Evolutionary conservation across 2,797 vertebrate genomes (phyloP), one percentile per base, ranked within the genome.

Genomic region (Brotula barbata): DNA sequence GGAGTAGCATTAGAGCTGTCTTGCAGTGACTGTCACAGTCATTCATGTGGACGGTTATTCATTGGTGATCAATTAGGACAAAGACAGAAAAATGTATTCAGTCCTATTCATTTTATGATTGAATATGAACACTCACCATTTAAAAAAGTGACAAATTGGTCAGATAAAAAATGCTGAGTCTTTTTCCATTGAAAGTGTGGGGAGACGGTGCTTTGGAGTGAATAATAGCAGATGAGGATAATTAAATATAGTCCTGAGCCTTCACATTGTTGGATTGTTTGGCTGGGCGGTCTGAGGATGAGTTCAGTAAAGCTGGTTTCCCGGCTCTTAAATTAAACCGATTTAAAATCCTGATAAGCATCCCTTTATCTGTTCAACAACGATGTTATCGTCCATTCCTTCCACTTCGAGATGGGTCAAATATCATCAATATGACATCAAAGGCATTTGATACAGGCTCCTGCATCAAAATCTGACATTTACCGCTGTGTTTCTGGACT

Each of bases 141-240:
- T 53, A 50, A 67, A 58, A 19, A 14, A 49, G 12, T 46, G 34
- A 58, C 74, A 58, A 28, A 28, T n/a, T n/a, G n/a, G 14, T 14
- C 10, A 46, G 48, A 22, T 50, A 17, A 59, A 28, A 28, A 4
- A 4, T 28, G 25, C 25, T 23, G 25, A 15, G 5, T n/a, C 33
- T 42, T 41, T 42, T 13, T 0, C 14, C 23, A 39, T 20, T 11
- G 16, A 19, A 23, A 11, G 14, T 40, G 23, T 39, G 9, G 22
- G 2, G 33, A 23, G 31, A 10, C 14, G n/a, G 14, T 14, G 5
- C 20, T 49, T 88, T 88, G 84, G 91, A 73, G 89, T 87, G 82
- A 92, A 90, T 87, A 84, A 90, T 87, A 84, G 91, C 79, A 89
- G 86, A 91, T 87, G 84, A 87, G 85, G 6, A 73, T 81, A 93